Percentiles rank a stretch among this genome's conserved stretches.
Conservation (phyloP, 2,888 invertebrate species). For the Syrista parreyssii region DNA sequence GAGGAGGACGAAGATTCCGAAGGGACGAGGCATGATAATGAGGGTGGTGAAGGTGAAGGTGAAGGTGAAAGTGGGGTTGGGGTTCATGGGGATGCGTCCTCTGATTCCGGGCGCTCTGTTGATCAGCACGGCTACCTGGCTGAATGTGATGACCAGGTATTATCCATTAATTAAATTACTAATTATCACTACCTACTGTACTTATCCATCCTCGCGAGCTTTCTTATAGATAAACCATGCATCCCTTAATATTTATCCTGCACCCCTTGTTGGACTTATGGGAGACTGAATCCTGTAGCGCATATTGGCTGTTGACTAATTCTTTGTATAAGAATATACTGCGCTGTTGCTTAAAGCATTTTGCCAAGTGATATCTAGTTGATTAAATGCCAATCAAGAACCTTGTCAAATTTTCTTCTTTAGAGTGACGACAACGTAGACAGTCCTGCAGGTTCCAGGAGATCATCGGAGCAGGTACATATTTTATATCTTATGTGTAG, state of each 20-base stretch:
- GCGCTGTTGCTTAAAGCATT: background rate
- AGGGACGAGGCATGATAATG: conserved; percentile 49
- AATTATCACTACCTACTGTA: background rate
- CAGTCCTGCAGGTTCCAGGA: conserved; percentile 64
- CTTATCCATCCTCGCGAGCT: background rate
- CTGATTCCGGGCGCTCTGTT: conserved; percentile 56
- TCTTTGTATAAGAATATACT: background rate
- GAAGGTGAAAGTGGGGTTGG: conserved; percentile 41
- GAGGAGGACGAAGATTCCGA: conserved; percentile 67
- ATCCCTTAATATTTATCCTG: background rate
- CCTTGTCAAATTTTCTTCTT: conserved; percentile 41
- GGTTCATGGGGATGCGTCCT: conserved; percentile 54
- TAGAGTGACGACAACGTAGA: conserved; percentile 77
- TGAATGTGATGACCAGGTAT: conserved; percentile 63
- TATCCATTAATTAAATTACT: conserved; percentile 1
- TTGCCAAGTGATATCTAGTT: background rate
- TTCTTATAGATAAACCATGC: background rate
- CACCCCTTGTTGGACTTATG: background rate
- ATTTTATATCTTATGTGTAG: background rate
- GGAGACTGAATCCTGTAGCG: background rate
- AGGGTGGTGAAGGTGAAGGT: conserved; percentile 48
- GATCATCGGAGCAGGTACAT: conserved; percentile 61
- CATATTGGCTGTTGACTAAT: background rate
- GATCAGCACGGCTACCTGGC: conserved; percentile 58
- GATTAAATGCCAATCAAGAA: background rate